Evolutionary conservation across 2,797 vertebrate genomes (phyloP).

Genomic region (Tragopan temminckii): DNA sequence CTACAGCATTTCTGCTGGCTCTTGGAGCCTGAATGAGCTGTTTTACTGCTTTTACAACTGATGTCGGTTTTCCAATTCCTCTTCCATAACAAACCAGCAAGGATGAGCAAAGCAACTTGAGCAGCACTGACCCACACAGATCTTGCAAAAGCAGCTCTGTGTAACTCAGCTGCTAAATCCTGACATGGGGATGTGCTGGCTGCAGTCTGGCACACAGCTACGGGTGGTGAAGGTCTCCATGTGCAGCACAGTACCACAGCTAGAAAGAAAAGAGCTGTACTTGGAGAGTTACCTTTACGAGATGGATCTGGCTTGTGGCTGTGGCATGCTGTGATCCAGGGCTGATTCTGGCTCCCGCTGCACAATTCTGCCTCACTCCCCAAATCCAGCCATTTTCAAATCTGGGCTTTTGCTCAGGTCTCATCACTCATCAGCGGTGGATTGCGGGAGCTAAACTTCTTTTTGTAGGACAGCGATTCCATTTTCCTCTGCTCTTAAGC

Average conservation of each 20-base stretch:
- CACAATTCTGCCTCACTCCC: not conserved
- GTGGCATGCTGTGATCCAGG: not conserved
- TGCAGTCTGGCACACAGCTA: fast-evolving
- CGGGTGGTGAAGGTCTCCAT: not conserved
- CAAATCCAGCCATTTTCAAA: not conserved
- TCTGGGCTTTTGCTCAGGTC: not conserved
- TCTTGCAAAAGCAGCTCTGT: not conserved
- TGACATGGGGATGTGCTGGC: not conserved
- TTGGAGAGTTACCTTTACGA: fast-evolving
- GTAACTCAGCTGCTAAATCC: not conserved
- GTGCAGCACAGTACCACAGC: fast-evolving
- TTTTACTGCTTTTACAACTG: not conserved
- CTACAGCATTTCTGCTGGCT: not conserved
- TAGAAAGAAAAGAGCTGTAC: not conserved
- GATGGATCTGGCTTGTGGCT: fast-evolving
- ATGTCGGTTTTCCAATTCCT: not conserved
- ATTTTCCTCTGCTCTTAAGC: constrained; percentile 45
- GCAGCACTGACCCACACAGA: fast-evolving
- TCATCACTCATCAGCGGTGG: fast-evolving
- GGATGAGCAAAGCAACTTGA: not conserved
- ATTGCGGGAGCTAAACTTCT: constrained; percentile 8
- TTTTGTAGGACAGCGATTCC: constrained; percentile 2
- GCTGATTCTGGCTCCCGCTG: not conserved
- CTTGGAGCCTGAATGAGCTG: not conserved
- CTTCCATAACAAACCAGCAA: not conserved